phyloP scores from a whole-genome alignment of 2,888 invertebrate genomes.

The Auanema freiburgensis region DNA sequence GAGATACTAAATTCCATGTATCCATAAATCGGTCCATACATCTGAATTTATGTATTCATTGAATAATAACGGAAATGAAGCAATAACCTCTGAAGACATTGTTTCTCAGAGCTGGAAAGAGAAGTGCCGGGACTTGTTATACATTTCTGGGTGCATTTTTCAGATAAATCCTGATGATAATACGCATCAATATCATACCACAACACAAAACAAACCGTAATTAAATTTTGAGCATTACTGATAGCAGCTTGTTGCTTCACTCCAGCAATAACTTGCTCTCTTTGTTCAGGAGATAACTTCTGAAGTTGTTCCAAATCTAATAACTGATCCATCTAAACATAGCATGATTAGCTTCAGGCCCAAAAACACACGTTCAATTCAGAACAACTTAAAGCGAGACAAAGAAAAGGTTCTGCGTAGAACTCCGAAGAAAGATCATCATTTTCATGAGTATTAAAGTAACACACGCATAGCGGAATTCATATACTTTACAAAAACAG shows the following conservation, averaged over 20 bases:
- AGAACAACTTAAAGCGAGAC: too few species aligned
- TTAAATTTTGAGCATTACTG: constrained; percentile 57
- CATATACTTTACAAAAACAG: too few species aligned
- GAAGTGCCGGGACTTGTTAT: constrained; percentile 56
- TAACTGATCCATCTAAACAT: constrained; percentile 49
- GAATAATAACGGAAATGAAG: constrained; percentile 5
- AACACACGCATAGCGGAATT: too few species aligned
- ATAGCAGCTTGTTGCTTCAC: constrained; percentile 60
- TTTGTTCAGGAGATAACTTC: constrained; percentile 59
- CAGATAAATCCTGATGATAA: constrained; percentile 54
- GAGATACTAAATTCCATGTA: constrained; percentile 87
- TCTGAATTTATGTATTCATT: constrained; percentile 67
- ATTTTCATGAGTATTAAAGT: too few species aligned
- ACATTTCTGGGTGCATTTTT: constrained; percentile 61
- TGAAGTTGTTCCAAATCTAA: constrained; percentile 54
- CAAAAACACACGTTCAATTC: constrained; percentile 7
- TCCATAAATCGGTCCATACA: constrained; percentile 99
- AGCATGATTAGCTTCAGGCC: neutral
- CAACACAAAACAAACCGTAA: constrained; percentile 42
- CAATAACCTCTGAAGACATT: constrained; percentile 58
- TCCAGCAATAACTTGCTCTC: constrained; percentile 55
- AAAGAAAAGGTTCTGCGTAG: too few species aligned
- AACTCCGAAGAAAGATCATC: too few species aligned
- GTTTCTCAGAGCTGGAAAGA: constrained; percentile 53
- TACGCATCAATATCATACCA: neutral